Evolutionary conservation across 2,797 vertebrate genomes (phyloP).

Genomic region (Chromis chromis): DNA sequence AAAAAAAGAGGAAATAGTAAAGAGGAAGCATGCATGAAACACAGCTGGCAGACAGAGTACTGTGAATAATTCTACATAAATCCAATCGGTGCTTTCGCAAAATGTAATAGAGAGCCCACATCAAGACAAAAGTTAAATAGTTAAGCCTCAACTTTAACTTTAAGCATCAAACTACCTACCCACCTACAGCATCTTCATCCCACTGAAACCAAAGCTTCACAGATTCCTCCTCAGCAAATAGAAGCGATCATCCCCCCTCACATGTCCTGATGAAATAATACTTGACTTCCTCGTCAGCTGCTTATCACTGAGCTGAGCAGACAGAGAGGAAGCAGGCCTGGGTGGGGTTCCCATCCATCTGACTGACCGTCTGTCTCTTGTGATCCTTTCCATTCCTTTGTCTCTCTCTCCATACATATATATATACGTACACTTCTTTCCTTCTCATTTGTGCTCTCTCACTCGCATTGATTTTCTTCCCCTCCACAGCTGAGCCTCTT

Average conservation of each 20-base stretch:
- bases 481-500: conserved; percentile 67
- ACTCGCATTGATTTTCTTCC: conserved; percentile 64
- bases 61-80: not conserved
- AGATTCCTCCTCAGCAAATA: conserved; percentile 26
- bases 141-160: conserved; percentile 3
- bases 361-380: conserved; percentile 56
- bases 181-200: conserved; percentile 33
- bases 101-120: conserved; percentile 1
- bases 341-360: conserved; percentile 74
- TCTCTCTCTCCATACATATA: not conserved
- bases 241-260: conserved; percentile 28
- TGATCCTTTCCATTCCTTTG: conserved; percentile 43
- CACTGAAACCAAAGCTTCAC: conserved; percentile 18
- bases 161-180: conserved; percentile 32
- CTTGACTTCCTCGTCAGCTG: conserved; percentile 63
- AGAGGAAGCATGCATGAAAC: conserved; percentile 55
- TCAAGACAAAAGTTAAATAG: not conserved
- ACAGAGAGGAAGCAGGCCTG: conserved; percentile 55
- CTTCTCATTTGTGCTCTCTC: conserved; percentile 38
- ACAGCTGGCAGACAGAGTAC: conserved; percentile 9
- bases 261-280: conserved; percentile 55
- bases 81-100: not conserved
- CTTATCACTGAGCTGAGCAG: conserved; percentile 51
- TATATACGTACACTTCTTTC: conserved; percentile 19
- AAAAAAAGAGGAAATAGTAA: conserved; percentile 61